Percentiles rank a stretch among this genome's conserved stretches.
These are phyloP conservation scores for Tholera decimalis DNA, from an alignment of 2,888 invertebrate species.

Conservation along the genomic window DNA sequence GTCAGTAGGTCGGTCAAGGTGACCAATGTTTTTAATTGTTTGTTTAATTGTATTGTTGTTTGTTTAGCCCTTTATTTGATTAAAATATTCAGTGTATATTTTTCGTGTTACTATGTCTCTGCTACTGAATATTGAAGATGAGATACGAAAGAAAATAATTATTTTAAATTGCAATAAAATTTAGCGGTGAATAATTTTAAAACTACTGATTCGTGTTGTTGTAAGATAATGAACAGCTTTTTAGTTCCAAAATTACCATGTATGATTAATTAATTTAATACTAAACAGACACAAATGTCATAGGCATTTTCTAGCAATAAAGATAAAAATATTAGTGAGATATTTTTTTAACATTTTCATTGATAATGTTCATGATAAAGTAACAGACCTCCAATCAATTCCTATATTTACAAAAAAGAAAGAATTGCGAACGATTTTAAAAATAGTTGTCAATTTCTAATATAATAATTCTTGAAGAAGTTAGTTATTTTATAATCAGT, in stretches of 20 bases:
- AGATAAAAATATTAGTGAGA: no score
- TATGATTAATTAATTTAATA: no score
- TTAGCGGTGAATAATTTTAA: not conserved
- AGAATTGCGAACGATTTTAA: not conserved
- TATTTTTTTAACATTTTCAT: no score
- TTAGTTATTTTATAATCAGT: conserved; percentile 35
- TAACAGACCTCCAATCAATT: no score
- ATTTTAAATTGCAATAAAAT: not conserved
- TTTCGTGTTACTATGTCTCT: not conserved
- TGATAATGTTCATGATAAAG: no score
- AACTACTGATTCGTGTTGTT: not conserved
- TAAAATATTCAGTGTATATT: conserved; percentile 18
- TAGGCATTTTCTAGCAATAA: no score
- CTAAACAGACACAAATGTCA: no score
- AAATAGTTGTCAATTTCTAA: no score
- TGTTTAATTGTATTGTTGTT: conserved; percentile 63
- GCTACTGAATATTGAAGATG: not conserved
- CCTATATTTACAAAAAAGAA: no score
- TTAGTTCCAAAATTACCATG: not conserved
- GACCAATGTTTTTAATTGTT: conserved; percentile 78
- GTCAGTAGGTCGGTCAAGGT: conserved; percentile 85
- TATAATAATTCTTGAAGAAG: conserved; percentile 9
- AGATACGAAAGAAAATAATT: not conserved
- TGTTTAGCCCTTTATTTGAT: conserved; percentile 61
- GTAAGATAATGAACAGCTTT: not conserved